Conservation (phyloP, 2,113 vertebrate genomes). For the Orthonyx spaldingii region DNA sequence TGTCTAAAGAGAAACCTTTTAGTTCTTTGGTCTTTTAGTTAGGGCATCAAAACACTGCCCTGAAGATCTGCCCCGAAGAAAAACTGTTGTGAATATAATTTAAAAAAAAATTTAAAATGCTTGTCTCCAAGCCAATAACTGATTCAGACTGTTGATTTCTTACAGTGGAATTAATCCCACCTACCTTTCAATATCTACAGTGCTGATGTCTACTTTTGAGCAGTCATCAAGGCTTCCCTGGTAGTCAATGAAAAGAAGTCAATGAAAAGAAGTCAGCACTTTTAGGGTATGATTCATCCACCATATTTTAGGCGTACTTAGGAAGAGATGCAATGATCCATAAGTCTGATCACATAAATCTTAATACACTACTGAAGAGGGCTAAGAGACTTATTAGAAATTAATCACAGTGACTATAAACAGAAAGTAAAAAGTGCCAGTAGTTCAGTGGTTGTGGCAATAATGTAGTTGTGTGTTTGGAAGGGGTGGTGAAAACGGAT, state of each 20-base stretch:
- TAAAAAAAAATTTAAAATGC: background rate
- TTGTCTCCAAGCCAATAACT: background rate
- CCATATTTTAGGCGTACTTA: background rate
- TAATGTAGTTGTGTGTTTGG: background rate
- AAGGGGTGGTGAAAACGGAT: background rate
- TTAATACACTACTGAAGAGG: background rate
- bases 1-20: background rate
- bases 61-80: background rate
- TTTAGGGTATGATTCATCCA: background rate
- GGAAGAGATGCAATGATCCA: background rate
- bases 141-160: background rate
- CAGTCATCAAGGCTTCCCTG: background rate
- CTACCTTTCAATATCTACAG: background rate
- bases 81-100: background rate
- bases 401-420: background rate
- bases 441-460: background rate
- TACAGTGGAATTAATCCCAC: background rate
- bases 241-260: background rate
- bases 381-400: background rate
- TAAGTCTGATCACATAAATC: background rate
- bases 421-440: background rate
- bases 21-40: background rate
- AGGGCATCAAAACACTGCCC: background rate
- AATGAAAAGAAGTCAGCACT: slow-evolving; percentile 6
- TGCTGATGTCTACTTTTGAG: background rate